Percentiles rank a stretch among this genome's conserved stretches.
Conservation (phyloP, 2,888 invertebrate species). For the Nudaria mundana region DNA sequence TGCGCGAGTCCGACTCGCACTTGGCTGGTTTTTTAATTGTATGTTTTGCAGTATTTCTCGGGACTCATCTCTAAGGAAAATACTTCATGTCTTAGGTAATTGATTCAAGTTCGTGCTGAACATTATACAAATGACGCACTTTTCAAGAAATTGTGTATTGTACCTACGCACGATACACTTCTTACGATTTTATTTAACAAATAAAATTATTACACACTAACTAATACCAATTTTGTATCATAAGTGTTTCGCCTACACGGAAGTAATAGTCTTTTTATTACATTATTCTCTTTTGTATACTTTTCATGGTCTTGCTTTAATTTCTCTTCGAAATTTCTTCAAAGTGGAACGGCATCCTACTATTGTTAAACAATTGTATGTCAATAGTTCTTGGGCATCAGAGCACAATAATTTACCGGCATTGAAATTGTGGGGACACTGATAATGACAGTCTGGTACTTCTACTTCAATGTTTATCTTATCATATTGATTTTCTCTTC, state of each 20-base stretch:
- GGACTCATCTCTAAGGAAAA: too few species aligned
- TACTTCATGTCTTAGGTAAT: too few species aligned
- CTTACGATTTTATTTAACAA: conserved; percentile 27
- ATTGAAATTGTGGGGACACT: conserved; percentile 15
- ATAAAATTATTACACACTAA: conserved; percentile 5
- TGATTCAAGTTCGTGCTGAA: too few species aligned
- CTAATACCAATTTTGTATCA: conserved; percentile 8
- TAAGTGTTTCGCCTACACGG: conserved; percentile 18
- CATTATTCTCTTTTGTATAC: conserved; percentile 11
- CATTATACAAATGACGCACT: too few species aligned
- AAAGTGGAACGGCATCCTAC: conserved; percentile 18
- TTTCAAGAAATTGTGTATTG: too few species aligned
- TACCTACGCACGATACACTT: conserved; percentile 36
- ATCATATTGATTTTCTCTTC: too few species aligned
- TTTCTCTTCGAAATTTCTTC: conserved; percentile 10
- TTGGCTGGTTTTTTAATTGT: too few species aligned
- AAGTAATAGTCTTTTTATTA: conserved; percentile 9
- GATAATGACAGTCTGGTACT: not conserved
- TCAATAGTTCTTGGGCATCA: conserved; percentile 24
- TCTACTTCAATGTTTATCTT: too few species aligned
- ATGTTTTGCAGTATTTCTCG: too few species aligned
- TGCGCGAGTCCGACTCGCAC: too few species aligned
- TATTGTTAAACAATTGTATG: conserved; percentile 20
- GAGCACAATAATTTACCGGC: conserved; percentile 15
- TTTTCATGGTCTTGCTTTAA: conserved; percentile 9